phyloP scores from a whole-genome alignment of 2,113 vertebrate species.

The Rhizomys pruinosus region DNA sequence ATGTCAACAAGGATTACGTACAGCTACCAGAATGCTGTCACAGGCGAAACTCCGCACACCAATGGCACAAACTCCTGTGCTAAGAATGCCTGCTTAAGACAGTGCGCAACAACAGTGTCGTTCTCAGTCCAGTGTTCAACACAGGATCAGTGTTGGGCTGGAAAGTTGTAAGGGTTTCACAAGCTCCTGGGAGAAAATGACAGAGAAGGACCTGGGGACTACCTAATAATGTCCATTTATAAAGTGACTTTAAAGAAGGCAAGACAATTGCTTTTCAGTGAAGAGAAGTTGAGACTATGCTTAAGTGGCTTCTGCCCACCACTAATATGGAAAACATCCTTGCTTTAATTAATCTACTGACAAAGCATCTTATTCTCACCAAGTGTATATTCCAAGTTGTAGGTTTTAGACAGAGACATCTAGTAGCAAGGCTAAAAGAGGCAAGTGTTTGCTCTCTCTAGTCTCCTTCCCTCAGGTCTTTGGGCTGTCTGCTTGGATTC shows the following conservation, averaged over 20 bases:
- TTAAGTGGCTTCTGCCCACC: background rate
- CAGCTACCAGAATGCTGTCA: background rate
- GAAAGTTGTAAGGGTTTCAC: background rate
- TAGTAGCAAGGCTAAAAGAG: background rate
- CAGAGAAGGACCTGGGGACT: background rate
- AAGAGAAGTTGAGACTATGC: background rate
- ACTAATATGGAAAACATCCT: background rate
- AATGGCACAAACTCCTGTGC: background rate
- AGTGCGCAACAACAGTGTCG: fast-evolving
- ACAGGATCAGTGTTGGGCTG: background rate
- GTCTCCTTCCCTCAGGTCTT: background rate
- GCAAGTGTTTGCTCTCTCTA: background rate
- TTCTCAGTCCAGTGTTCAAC: background rate
- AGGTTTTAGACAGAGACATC: background rate
- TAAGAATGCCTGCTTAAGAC: background rate
- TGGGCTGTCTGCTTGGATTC: background rate
- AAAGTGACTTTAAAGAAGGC: background rate
- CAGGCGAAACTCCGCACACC: background rate
- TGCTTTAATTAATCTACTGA: background rate
- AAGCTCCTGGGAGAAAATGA: background rate
- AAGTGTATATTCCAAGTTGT: background rate
- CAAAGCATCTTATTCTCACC: background rate
- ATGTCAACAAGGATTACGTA: background rate
- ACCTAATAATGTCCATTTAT: background rate
- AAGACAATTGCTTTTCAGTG: background rate